phyloP scores from a whole-genome alignment of 2,888 invertebrate genomes.

The Dynastes maya region DNA sequence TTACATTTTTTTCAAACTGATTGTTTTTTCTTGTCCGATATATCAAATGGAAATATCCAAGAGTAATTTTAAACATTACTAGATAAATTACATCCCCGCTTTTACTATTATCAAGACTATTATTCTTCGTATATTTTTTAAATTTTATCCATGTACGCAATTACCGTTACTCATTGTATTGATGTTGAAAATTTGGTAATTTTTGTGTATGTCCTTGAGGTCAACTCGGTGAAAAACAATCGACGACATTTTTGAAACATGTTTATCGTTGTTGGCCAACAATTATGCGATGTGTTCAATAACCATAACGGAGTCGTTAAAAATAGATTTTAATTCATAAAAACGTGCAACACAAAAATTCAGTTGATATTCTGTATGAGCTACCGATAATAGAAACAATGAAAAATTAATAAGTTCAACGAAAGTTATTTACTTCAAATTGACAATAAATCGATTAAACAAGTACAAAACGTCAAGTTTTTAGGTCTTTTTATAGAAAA shows the following conservation, averaged over 20 bases:
- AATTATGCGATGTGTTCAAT: conserved; percentile 35
- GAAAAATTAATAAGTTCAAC: not conserved
- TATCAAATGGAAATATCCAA: too few relatives aligned
- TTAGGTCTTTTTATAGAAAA: too few relatives aligned
- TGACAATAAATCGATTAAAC: too few relatives aligned
- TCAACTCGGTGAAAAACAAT: conserved; percentile 15
- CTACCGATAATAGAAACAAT: not conserved
- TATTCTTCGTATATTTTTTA: not conserved
- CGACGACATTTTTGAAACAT: conserved; percentile 28
- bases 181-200: not conserved
- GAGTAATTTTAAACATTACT: not conserved
- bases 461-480: too few relatives aligned
- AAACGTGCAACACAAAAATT: conserved; percentile 22
- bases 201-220: conserved; percentile 22
- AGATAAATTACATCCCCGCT: not conserved
- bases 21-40: not conserved
- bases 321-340: conserved; percentile 39
- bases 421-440: too few relatives aligned
- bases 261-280: conserved; percentile 33
- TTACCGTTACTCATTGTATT: not conserved
- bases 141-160: not conserved
- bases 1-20: not conserved
- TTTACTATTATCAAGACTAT: not conserved
- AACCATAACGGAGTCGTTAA: conserved; percentile 40
- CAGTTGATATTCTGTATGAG: not conserved